Base-by-base conservation (phyloP, 2,888 invertebrate genomes). In the Leucophenga maculata region DNA sequence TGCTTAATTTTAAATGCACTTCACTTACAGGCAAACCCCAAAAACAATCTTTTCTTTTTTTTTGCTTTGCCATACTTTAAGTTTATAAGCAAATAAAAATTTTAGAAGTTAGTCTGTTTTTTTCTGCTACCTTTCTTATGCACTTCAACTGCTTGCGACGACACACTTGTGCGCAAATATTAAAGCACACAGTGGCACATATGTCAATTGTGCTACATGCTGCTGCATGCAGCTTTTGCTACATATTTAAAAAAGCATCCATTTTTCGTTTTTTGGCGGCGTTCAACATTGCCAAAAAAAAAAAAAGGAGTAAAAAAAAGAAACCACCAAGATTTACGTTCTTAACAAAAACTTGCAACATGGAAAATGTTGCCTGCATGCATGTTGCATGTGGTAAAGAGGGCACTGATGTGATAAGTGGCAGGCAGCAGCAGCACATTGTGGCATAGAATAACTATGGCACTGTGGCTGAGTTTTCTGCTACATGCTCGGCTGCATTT, bases 301-400 rank as follows among this genome's bases (percentile, higher is more conserved):
- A 39, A n/a, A 50, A 50, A 64, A 22, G 14, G 1, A 26, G 31
- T 31, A 69, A 68, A 73, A 73, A 74, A 54, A 48, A 67, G 31
- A 69, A 68, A 39, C 44, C 73, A 75, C 76, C 72, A 78, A 79
- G 80, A 81, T 80, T 81, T 81, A 81, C 81, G 80, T 80, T 81
- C 78, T 72, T 77, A 57, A 67, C 48, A 59, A 65, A 70, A 78
- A 73, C 75, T 77, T 77, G 71, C 64, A 57, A 67, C 67, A 46
- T 32, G 46, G 46, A 18, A 46, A 52, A 65, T 65, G 54, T 65
- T 32, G 54, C 9, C 44, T n/a, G 65, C 64, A 72, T 69, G n/a
- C 44, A 72, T 69, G 72, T 77, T 75, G 26, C 68, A 60, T n/a
- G n/a, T n/a, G 55, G 46, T 67, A 69, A 73, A 72, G 72, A 50